A percentile compares a stretch with the other conserved stretches of the same genome.
These are phyloP conservation scores for Bellardia bayeri DNA, from an alignment of 2,888 invertebrate species.

Conservation along the genomic window DNA sequence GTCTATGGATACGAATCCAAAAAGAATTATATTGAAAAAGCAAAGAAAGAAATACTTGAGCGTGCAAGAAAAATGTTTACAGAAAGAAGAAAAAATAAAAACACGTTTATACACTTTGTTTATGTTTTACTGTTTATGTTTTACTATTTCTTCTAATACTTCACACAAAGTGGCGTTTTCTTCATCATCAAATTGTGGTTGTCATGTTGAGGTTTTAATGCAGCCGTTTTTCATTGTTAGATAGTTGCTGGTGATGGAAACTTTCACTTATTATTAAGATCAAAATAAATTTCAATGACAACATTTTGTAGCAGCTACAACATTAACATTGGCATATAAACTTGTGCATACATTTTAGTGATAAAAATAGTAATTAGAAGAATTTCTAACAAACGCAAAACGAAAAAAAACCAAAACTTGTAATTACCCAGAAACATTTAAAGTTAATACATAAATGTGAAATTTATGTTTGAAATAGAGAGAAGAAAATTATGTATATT, in stretches of 20 bases:
- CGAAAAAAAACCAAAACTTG: background rate
- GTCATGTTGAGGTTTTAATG: slow-evolving; percentile 53
- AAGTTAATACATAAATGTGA: background rate
- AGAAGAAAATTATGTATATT: background rate
- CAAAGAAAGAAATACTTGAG: slow-evolving; percentile 7
- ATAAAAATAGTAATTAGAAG: slow-evolving; percentile 47
- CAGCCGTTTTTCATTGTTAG: slow-evolving; percentile 37
- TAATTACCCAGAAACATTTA: slow-evolving; percentile 17
- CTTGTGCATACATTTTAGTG: background rate
- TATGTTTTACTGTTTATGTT: background rate
- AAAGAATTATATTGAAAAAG: slow-evolving; percentile 43
- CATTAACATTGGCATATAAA: background rate
- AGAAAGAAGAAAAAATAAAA: slow-evolving; percentile 46
- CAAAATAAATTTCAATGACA: slow-evolving; percentile 54
- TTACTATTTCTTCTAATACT: slow-evolving; percentile 28
- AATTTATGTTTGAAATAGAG: background rate
- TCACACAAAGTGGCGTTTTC: slow-evolving; percentile 25
- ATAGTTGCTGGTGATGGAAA: slow-evolving; percentile 50
- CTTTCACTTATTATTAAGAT: slow-evolving; percentile 71
- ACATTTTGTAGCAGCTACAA: slow-evolving; percentile 7
- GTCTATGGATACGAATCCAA: slow-evolving; percentile 30
- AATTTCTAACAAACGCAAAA: background rate
- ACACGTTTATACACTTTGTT: slow-evolving; percentile 46
- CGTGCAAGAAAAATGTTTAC: slow-evolving; percentile 43
- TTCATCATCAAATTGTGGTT: slow-evolving; percentile 46